Evolutionary conservation across 2,888 invertebrate genomes (phyloP).

Genomic region (Heliconius hortense): DNA sequence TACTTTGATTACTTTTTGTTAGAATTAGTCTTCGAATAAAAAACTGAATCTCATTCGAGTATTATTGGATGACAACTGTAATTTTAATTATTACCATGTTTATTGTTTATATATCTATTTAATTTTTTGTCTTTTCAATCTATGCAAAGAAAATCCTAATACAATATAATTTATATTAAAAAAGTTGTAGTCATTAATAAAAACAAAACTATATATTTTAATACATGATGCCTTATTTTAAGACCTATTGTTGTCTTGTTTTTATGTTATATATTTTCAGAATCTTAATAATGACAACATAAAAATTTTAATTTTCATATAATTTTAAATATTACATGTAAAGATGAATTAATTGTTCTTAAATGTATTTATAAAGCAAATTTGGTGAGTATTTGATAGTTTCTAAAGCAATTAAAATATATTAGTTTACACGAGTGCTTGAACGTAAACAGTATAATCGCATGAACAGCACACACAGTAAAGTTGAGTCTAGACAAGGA

Average conservation of each 20-base stretch:
- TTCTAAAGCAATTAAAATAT: constrained; percentile 6
- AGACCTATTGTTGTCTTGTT: too few relatives aligned
- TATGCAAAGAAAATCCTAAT: too few relatives aligned
- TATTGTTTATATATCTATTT: not conserved
- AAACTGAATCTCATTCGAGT: not conserved
- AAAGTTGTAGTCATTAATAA: too few relatives aligned
- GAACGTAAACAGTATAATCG: constrained; percentile 63
- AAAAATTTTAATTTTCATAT: too few relatives aligned
- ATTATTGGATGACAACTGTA: not conserved
- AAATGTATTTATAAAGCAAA: not conserved
- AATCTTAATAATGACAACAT: too few relatives aligned
- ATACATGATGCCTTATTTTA: too few relatives aligned
- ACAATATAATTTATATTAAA: too few relatives aligned
- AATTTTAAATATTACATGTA: too few relatives aligned
- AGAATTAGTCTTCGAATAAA: not conserved
- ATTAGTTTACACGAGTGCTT: constrained; percentile 57
- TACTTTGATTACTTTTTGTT: not conserved
- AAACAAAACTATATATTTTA: too few relatives aligned
- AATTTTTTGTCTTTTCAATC: not conserved
- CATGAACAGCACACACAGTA: constrained; percentile 48
- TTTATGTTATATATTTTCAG: too few relatives aligned
- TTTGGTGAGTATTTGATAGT: not conserved
- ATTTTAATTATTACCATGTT: not conserved
- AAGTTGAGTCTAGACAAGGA: constrained; percentile 53
- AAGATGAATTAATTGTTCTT: too few relatives aligned